Evolutionary conservation across 2,888 invertebrate genomes (phyloP).

Genomic region (Ectemnius continuus): DNA sequence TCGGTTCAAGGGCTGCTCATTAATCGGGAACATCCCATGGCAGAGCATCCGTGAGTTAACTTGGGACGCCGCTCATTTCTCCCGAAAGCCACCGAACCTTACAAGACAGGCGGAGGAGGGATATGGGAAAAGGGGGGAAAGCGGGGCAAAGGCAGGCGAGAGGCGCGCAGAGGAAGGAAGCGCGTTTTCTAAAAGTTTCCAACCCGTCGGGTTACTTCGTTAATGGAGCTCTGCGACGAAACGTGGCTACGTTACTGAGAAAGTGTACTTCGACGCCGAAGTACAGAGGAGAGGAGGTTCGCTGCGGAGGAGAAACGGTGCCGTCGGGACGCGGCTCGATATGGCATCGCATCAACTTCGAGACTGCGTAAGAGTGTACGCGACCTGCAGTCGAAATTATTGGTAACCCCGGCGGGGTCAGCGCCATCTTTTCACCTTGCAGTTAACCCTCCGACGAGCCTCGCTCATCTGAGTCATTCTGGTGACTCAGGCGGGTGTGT

Average conservation of each 20-base stretch:
- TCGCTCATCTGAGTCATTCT: too few relatives aligned
- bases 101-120: too few relatives aligned
- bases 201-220: not conserved
- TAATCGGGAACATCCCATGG: conserved; percentile 1
- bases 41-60: not conserved
- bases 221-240: not conserved
- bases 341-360: too few relatives aligned
- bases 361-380: too few relatives aligned
- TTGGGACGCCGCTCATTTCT: not conserved
- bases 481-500: too few relatives aligned
- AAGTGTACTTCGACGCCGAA: conserved; percentile 2
- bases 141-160: not conserved
- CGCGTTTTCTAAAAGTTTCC: conserved; percentile 3
- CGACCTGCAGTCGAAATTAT: too few relatives aligned
- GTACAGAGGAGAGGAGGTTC: not conserved
- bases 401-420: too few relatives aligned
- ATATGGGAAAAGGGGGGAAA: too few relatives aligned
- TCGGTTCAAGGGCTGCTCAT: not conserved
- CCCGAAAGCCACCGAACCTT: not conserved
- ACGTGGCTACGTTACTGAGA: not conserved
- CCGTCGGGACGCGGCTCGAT: not conserved
- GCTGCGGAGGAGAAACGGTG: not conserved
- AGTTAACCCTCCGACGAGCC: too few relatives aligned
- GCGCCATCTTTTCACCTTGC: too few relatives aligned
- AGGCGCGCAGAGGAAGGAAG: not conserved